Conservation (phyloP, 2,888 invertebrate species). For the Xylocampa areola region DNA sequence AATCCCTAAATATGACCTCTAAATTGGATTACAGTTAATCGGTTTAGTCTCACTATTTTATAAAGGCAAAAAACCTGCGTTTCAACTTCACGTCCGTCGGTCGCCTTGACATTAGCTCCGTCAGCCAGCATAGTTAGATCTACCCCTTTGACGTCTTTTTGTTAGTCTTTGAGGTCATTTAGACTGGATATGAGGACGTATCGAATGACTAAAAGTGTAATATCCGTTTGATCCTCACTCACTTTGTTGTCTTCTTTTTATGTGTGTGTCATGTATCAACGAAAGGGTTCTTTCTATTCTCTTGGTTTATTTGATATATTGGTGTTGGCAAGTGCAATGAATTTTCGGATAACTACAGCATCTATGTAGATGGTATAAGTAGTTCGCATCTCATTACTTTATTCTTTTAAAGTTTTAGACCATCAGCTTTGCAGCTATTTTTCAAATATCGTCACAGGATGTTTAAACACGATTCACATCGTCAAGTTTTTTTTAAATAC, state of each 20-base stretch:
- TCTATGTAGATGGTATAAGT: background rate
- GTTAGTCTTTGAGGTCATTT: slow-evolving; percentile 7
- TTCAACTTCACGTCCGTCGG: slow-evolving; percentile 37
- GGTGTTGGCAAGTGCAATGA: slow-evolving; percentile 2
- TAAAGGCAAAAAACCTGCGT: slow-evolving; percentile 49
- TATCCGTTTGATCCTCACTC: slow-evolving; percentile 65
- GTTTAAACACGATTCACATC: background rate
- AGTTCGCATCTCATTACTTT: no score
- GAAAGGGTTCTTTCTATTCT: slow-evolving; percentile 28
- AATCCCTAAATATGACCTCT: no score
- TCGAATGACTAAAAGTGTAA: slow-evolving; percentile 61
- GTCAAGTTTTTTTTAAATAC: slow-evolving; percentile 7
- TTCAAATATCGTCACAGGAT: no score
- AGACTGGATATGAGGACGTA: slow-evolving; percentile 36
- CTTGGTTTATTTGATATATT: slow-evolving; percentile 30
- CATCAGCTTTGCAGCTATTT: no score
- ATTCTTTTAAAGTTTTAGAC: no score
- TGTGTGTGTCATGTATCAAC: slow-evolving; percentile 31
- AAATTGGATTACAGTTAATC: slow-evolving; percentile 42
- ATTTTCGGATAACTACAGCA: background rate
- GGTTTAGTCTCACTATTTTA: slow-evolving; percentile 19
- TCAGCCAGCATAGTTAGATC: slow-evolving; percentile 27
- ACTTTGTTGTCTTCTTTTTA: slow-evolving; percentile 64
- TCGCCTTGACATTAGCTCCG: slow-evolving; percentile 63
- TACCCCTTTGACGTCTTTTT: slow-evolving; percentile 24